Evolutionary conservation across 2,797 vertebrate species (phyloP), one percentile per base, ranked within the genome.

Genomic region (Rhabdomys pumilio): DNA sequence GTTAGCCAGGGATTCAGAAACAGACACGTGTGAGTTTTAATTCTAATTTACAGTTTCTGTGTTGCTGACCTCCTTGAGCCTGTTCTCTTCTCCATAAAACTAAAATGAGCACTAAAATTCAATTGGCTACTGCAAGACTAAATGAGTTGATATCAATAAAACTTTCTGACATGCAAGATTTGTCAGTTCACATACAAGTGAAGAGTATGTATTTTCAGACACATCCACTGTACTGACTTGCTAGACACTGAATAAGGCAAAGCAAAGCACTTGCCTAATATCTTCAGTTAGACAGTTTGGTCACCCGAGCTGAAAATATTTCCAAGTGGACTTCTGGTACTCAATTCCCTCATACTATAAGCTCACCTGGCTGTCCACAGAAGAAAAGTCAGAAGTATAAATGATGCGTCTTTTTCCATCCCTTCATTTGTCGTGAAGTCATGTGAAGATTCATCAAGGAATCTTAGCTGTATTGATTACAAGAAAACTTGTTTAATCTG

Each of bases 141-240:
- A 87, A 89, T 87, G 59, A 91, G 57, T 76, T 77, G 84, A 67
- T 41, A 29, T 6, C 87, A 44, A 75, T 79, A 86, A 88, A 96
- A 85, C 13, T 93, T 50, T 61, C 26, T 3, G 92, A 26, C 61
- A 84, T 90, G 83, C n/a, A 26, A 93, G 55, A 13, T 63, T 34
- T 75, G n/a, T 67, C 55, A 69, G 9, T 83, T 91, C 82, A 34
- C 8, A 67, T 65, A 89, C 26, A 55, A 67, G 11, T 22, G 4
- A 53, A 22, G 38, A 44, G 63, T 63, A 41, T 85, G 76, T 61
- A 84, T n/a, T 92, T 93, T 65, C 84, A 83, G 87, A 59, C 9
- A 12, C 24, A 69, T 22, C 67, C 10, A 34, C n/a, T 73, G 13
- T 87, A 15, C 6, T 65, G 65, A 59, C n/a, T 31, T 67, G 3